A percentile compares a stretch with the other conserved stretches of the same genome.
Evolutionary conservation across 2,797 vertebrate genomes (phyloP).

Genomic region (Clarias platycephalus): DNA sequence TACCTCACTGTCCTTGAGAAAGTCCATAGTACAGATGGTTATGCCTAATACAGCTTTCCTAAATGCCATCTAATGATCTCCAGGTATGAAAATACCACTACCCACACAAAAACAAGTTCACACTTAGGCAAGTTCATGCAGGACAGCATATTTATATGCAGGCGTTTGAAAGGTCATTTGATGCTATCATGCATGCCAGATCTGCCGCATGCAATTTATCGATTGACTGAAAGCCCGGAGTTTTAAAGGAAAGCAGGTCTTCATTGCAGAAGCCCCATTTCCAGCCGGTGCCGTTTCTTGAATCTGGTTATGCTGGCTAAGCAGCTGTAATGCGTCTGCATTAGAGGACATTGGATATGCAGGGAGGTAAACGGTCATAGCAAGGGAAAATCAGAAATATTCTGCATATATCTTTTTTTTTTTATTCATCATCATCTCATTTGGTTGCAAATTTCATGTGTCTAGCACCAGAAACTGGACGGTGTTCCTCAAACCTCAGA

Average conservation of each 20-base stretch:
- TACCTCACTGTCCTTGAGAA: conserved; percentile 9
- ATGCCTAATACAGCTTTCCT: not conserved
- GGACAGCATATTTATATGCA: conserved; percentile 39
- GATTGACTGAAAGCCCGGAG: conserved; percentile 61
- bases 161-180: conserved; percentile 51
- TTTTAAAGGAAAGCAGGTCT: conserved; percentile 63
- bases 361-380: conserved; percentile 59
- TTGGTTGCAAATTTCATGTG: conserved; percentile 21
- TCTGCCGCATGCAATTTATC: conserved; percentile 60
- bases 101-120: conserved; percentile 14
- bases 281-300: conserved; percentile 57
- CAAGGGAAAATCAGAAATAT: conserved; percentile 27
- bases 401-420: conserved; percentile 16
- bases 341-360: conserved; percentile 65
- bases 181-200: conserved; percentile 52
- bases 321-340: conserved; percentile 70
- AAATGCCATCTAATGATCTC: conserved; percentile 43
- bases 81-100: conserved; percentile 38
- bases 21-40: not conserved
- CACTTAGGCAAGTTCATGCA: conserved; percentile 38
- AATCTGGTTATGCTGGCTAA: conserved; percentile 66
- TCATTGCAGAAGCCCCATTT: conserved; percentile 60
- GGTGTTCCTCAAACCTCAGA: not conserved
- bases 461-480: not conserved
- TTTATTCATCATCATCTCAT: conserved; percentile 28